A percentile compares a stretch with the other conserved stretches of the same genome.
Evolutionary conservation across 1,140 invertebrate genomes (phyloP).

Genomic region (Drosophila pruinosa): DNA sequence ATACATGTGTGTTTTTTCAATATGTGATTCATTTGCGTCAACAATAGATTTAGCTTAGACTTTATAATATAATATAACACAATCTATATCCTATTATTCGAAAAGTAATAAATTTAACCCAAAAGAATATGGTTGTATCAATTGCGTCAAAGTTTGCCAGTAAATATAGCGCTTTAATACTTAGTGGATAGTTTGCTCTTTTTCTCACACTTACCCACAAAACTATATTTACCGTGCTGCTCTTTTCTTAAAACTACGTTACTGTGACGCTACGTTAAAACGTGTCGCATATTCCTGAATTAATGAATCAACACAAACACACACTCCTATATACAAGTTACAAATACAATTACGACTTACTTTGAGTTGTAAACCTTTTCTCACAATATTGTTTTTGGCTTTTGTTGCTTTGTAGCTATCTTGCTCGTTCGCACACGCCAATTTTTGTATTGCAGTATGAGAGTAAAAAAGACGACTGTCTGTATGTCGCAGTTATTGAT

Average conservation of each 20-base stretch:
- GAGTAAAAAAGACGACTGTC: slow-evolving; percentile 59
- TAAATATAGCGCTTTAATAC: too few species aligned
- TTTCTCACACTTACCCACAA: background rate
- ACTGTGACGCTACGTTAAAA: slow-evolving; percentile 20
- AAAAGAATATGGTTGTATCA: too few species aligned
- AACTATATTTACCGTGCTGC: slow-evolving; percentile 3
- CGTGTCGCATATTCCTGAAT: slow-evolving; percentile 22
- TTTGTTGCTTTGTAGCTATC: slow-evolving; percentile 31
- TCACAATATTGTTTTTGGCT: slow-evolving; percentile 51
- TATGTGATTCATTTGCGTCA: slow-evolving; percentile 48
- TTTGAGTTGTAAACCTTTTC: slow-evolving; percentile 81
- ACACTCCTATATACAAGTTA: slow-evolving; percentile 20
- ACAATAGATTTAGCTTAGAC: slow-evolving; percentile 40
- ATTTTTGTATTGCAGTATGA: slow-evolving; percentile 32
- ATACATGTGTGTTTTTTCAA: background rate
- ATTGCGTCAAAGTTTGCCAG: too few species aligned
- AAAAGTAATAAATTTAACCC: too few species aligned
- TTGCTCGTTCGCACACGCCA: slow-evolving; percentile 40
- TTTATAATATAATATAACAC: slow-evolving; percentile 1
- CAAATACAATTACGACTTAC: slow-evolving; percentile 75
- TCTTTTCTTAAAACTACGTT: slow-evolving; percentile 1
- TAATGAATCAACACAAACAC: slow-evolving; percentile 37
- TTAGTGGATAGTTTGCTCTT: too few species aligned
- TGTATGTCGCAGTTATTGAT: slow-evolving; percentile 73
- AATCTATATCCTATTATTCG: too few species aligned